Evolutionary conservation across 2,888 invertebrate species (phyloP).

Genomic region (Coremacera marginata): DNA sequence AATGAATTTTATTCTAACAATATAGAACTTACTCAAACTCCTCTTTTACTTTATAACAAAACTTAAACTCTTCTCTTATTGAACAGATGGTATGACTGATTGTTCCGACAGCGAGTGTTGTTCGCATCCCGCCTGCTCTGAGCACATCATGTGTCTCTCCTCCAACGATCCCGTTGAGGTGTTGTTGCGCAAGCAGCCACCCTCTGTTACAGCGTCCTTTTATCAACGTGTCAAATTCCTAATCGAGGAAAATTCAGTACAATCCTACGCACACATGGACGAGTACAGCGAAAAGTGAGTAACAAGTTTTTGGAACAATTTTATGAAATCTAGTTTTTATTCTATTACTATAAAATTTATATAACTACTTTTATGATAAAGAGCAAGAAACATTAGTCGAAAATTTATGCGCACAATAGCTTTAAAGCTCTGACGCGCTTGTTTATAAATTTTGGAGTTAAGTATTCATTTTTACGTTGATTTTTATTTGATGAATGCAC

Average conservation of each 20-base stretch:
- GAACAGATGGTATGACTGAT: slow-evolving; percentile 95
- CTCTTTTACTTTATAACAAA: too few relatives aligned
- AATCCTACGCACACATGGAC: slow-evolving; percentile 97
- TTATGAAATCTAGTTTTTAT: slow-evolving; percentile 20
- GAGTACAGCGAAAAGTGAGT: slow-evolving; percentile 99
- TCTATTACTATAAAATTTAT: slow-evolving; percentile 22
- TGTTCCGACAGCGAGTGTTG: slow-evolving; percentile 99
- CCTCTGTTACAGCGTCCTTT: slow-evolving; percentile 96
- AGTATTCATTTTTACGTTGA: slow-evolving; percentile 7
- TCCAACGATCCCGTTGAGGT: slow-evolving; percentile 98
- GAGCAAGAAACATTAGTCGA: slow-evolving; percentile 13
- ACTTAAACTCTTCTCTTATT: not conserved
- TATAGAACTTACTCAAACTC: too few relatives aligned
- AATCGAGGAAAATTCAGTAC: slow-evolving; percentile 98
- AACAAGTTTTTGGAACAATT: slow-evolving; percentile 56
- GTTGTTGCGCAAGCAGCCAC: slow-evolving; percentile 93
- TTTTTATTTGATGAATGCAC: slow-evolving; percentile 52
- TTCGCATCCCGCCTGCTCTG: slow-evolving; percentile 85
- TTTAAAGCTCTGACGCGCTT: slow-evolving; percentile 18
- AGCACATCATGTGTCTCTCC: slow-evolving; percentile 94
- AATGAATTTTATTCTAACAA: too few relatives aligned
- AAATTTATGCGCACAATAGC: slow-evolving; percentile 20
- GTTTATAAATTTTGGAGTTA: slow-evolving; percentile 15
- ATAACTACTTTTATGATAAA: slow-evolving; percentile 30
- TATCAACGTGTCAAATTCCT: slow-evolving; percentile 98